phyloP scores from a whole-genome alignment of 2,113 vertebrate genomes.

The Monopterus albus region DNA sequence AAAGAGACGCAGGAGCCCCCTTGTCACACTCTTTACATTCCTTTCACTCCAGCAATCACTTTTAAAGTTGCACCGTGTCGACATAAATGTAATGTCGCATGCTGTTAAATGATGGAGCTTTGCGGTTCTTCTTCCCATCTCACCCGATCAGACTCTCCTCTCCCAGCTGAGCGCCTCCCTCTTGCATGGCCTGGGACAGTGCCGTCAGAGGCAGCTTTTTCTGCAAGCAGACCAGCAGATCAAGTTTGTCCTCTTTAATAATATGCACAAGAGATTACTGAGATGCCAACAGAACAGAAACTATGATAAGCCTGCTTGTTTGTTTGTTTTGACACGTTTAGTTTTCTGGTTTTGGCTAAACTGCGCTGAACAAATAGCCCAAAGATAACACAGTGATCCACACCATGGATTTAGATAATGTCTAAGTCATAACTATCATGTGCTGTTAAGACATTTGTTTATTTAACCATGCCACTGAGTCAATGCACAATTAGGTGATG shows the following conservation, averaged over 20 bases:
- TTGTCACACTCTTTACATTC: neutral
- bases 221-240: constrained; percentile 74
- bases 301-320: neutral
- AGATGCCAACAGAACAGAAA: neutral
- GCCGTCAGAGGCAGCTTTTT: constrained; percentile 92
- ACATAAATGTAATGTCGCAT: no score
- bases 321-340: neutral
- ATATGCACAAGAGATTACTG: neutral
- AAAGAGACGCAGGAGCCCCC: neutral
- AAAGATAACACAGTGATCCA: neutral
- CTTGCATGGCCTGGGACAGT: constrained; percentile 92
- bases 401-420: neutral
- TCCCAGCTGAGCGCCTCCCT: constrained; percentile 87
- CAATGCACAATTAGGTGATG: neutral
- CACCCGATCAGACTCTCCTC: constrained; percentile 94
- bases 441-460: neutral
- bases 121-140: constrained; percentile 52
- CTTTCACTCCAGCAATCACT: neutral
- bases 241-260: neutral
- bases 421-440: neutral
- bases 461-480: neutral
- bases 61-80: neutral
- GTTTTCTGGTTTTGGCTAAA: neutral
- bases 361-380: neutral
- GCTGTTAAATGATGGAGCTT: neutral